Evolutionary conservation across 2,888 invertebrate genomes (phyloP).

Genomic region (Furcula furcula): DNA sequence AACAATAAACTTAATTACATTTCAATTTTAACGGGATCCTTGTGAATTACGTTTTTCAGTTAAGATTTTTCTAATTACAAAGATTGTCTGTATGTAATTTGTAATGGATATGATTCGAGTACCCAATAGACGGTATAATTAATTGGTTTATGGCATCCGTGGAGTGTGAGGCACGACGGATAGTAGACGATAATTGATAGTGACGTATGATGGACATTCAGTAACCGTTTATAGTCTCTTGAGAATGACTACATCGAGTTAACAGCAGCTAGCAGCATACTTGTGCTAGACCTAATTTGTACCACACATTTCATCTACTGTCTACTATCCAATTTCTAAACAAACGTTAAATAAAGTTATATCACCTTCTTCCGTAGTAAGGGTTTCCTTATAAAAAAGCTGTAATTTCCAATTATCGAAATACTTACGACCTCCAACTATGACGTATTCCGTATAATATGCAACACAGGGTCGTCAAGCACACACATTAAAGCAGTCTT

Average conservation of each 20-base stretch:
- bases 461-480: no score
- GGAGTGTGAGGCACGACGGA: conserved; percentile 38
- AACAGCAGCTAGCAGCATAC: conserved; percentile 25
- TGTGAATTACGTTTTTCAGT: conserved; percentile 7
- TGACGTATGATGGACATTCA: conserved; percentile 74
- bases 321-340: no score
- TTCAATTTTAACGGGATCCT: conserved; percentile 39
- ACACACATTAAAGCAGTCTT: no score
- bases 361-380: no score
- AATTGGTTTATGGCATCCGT: conserved; percentile 47
- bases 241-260: conserved; percentile 47
- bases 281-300: no score
- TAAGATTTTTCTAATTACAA: conserved; percentile 4
- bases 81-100: not conserved
- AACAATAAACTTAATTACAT: conserved; percentile 65
- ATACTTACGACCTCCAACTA: no score
- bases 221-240: conserved; percentile 55
- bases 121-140: conserved; percentile 50
- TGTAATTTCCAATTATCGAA: no score
- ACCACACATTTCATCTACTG: no score
- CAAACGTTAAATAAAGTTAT: no score
- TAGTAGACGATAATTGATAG: conserved; percentile 68
- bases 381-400: no score
- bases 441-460: no score
- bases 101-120: conserved; percentile 1